Conservation (phyloP, 2,888 invertebrate genomes). For the Drosophila mimica region DNA sequence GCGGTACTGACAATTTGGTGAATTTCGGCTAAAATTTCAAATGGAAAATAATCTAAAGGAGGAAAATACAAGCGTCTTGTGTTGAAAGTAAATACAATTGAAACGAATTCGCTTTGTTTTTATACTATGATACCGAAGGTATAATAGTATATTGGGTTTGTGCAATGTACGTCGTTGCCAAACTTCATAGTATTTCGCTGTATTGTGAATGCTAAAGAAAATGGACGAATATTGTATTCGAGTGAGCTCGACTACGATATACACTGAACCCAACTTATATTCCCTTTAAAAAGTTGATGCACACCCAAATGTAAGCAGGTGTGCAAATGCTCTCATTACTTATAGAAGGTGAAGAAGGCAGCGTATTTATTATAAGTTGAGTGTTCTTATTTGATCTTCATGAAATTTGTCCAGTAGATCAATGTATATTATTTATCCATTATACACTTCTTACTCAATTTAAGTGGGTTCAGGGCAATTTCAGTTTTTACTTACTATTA, state of each 20-base stretch:
- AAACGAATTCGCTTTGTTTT: background rate
- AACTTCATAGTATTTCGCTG: background rate
- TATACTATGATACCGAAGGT: background rate
- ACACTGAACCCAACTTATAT: background rate
- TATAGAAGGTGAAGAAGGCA: no score
- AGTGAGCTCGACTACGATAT: background rate
- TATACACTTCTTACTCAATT: background rate
- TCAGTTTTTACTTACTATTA: no score
- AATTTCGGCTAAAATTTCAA: slow-evolving; percentile 15
- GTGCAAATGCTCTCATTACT: background rate
- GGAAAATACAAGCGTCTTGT: background rate
- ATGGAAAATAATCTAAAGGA: slow-evolving; percentile 1
- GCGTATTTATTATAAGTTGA: background rate
- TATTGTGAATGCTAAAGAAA: background rate
- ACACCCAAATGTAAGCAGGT: background rate
- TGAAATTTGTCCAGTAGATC: no score
- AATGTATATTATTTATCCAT: background rate
- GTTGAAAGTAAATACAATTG: slow-evolving; percentile 10
- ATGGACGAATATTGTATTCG: background rate
- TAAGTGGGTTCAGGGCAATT: no score
- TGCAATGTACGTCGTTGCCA: no score
- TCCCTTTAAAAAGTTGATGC: background rate
- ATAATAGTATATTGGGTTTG: no score
- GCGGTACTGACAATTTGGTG: slow-evolving; percentile 13
- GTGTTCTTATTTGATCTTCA: background rate